Evolutionary conservation across 1,140 invertebrate genomes (phyloP), one percentile per base, ranked within the genome.

Genomic region (Drosophila nannoptera): DNA sequence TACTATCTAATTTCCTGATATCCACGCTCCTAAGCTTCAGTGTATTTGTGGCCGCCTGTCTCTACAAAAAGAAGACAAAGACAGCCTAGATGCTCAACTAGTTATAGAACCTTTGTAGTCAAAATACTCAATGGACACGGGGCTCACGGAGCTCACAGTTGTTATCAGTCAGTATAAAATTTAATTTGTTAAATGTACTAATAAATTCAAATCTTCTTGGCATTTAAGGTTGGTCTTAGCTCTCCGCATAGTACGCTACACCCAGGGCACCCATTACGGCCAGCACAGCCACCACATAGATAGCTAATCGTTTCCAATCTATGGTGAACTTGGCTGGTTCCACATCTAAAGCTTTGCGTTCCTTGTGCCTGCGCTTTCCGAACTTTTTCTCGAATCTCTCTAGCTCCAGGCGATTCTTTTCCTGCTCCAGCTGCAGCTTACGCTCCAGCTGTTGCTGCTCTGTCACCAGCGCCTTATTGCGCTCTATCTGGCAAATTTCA

Each of bases 341-440:
- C 2, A 78, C 69, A 11, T 81, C 76, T 1, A 83, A 46, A 0
- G 69, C 36, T 69, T 88, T 90, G 36, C 90, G 77, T 86, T 91
- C 87, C 75, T 90, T 84, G 72, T 87, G 80, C 89, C 92, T 91
- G 77, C 92, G 91, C 64, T 92, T 90, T 71, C 91, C 91, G 62
- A 95, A 94, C 81, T 94, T 94, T 78, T 93, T 93, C 77, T 95
- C 92, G 87, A 93, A 95, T 81, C 93, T 92, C 52, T 94, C 93
- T 32, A 95, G 87, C 78, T 95, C 94, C 63, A 90, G 91, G 12
- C 92, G 91, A 89, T 95, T 94, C 62, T 91, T 92, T 33, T 93
- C 86, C 69, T 94, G 92, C 74, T 95, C 93, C 63, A 92, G 89
- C 48, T 91, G 90, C 36, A 90, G 90, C 50, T 91, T 90, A 66